Conservation (phyloP, 2,797 vertebrate genomes). For the Aselliscus stoliczkanus region DNA sequence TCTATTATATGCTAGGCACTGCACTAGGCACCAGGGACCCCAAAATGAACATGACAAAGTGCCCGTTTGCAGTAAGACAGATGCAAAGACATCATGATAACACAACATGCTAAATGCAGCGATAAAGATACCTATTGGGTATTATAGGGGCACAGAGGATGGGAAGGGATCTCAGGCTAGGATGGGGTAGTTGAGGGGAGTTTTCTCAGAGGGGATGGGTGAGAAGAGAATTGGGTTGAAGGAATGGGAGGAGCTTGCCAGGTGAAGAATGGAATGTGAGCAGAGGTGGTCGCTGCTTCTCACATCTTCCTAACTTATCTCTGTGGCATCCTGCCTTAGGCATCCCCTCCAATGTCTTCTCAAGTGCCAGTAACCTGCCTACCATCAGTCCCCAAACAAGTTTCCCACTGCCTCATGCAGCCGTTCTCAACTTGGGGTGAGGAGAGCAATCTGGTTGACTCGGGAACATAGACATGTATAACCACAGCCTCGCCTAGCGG, state of each 20-base stretch:
- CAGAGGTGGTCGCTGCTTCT: background rate
- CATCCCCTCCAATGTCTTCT: background rate
- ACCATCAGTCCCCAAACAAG: background rate
- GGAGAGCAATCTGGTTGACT: background rate
- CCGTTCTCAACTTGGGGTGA: background rate
- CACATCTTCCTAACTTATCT: background rate
- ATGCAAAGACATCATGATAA: background rate
- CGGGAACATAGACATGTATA: background rate
- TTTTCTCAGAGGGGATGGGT: background rate
- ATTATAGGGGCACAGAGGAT: no score
- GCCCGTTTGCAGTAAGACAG: background rate
- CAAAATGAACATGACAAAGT: background rate
- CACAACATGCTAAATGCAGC: background rate
- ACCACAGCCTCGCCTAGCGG: background rate
- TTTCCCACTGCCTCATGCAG: background rate
- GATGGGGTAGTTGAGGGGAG: background rate
- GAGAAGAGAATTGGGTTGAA: background rate
- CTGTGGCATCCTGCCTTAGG: background rate
- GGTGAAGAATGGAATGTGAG: background rate
- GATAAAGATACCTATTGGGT: background rate
- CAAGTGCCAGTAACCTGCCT: background rate
- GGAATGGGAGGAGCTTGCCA: background rate
- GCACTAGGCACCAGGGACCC: background rate
- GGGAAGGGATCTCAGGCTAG: background rate
- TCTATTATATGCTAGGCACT: background rate